Base-by-base conservation (phyloP, 2,797 vertebrate genomes). In the Momotus momota region DNA sequence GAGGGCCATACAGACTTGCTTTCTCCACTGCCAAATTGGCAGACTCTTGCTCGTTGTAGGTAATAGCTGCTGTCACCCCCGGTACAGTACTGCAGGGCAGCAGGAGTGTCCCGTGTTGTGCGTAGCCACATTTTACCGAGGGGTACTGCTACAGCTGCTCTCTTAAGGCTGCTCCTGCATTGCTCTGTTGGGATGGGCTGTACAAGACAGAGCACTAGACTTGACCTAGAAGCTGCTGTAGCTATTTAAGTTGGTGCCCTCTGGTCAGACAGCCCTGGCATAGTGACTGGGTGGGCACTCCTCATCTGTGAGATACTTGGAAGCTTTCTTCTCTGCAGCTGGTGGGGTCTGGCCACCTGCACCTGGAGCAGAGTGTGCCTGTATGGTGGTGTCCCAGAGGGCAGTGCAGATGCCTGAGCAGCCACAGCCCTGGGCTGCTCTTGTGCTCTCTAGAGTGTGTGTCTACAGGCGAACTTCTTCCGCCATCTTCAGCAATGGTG, bases 1-100 rank as follows among this genome's bases (percentile, higher is more conserved):
- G 43, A 45, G 27, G 25, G 35, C 19, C 2, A 0, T 18, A 9
- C 0, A 1, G 40, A 2, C 7, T 1, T 18, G n/a, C 27, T 52
- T 31, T 65, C 54, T 49, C 12, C 45, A 9, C 62, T n/a, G 38
- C 31, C 13, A 3, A 0, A 4, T 45, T 40, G 25, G 15, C 54
- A 46, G 52, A 23, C 41, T 57, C 48, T 45, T 51, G 11, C n/a
- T 49, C 31, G 38, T 58, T 29, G 17, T 48, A 14, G 19, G 4
- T 8, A 7, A 45, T 25, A 57, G 61, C 55, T 17, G 4, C 31
- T 13, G 7, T 12, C 54, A 38, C 31, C 16, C 52, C 18, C 5
- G 38, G 27, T 67, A 7, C 27, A 5, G 78, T 19, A 22, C 29
- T 0, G 0, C 12, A 15, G 23, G 46, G 57, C 40, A 27, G 35